Evolutionary conservation across 2,797 vertebrate species (phyloP).

Genomic region (Trachops cirrhosus): DNA sequence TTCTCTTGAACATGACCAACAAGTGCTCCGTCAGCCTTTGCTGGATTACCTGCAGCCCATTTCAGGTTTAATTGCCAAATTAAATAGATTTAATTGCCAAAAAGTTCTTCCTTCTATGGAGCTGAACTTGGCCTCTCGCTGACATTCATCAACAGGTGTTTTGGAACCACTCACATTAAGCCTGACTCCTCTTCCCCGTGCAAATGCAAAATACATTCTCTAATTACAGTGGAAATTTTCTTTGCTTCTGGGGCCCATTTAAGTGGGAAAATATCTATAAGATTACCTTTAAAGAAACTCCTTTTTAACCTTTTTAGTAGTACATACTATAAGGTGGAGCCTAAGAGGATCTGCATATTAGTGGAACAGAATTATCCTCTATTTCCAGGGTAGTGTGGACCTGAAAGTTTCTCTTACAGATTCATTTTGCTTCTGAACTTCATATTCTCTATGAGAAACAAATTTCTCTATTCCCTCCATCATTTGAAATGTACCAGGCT

Average conservation of each 20-base stretch:
- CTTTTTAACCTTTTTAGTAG: background rate
- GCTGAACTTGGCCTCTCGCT: background rate
- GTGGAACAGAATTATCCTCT: background rate
- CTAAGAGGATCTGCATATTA: background rate
- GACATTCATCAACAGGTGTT: background rate
- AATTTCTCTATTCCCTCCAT: constrained; percentile 22
- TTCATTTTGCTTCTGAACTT: constrained; percentile 49
- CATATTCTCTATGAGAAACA: constrained; percentile 9
- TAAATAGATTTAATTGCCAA: background rate
- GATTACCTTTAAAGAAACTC: background rate
- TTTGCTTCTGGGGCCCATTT: background rate
- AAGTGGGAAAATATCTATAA: background rate
- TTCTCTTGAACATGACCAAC: background rate
- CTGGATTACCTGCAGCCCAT: background rate
- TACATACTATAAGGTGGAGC: background rate
- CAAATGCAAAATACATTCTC: constrained; percentile 14
- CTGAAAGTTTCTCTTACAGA: background rate
- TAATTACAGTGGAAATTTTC: background rate
- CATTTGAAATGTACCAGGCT: constrained; percentile 47
- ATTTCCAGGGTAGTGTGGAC: background rate
- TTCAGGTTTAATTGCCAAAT: no score
- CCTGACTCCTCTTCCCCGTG: background rate
- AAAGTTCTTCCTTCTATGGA: background rate
- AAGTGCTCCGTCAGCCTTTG: background rate
- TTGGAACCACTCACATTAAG: background rate